These are phyloP conservation scores for Sminthurides aquaticus DNA, from an alignment of 2,888 invertebrate species.

Conservation along the genomic window DNA sequence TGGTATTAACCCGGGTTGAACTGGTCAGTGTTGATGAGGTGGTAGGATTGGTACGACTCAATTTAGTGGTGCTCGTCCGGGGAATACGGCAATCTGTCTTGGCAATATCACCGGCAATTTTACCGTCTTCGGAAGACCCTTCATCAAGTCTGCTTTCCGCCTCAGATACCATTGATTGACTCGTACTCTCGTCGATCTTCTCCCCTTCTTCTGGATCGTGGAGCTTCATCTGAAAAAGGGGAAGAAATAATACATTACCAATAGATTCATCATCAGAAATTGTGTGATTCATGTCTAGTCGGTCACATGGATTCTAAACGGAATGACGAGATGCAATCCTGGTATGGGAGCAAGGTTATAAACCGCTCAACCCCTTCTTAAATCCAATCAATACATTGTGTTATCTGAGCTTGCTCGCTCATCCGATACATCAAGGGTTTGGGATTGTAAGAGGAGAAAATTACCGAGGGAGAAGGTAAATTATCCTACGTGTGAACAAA, in stretches of 20 bases:
- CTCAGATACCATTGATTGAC: conserved; percentile 13
- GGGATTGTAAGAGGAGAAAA: too few relatives aligned
- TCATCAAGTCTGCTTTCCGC: conserved; percentile 23
- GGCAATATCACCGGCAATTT: neutral
- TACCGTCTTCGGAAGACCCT: conserved; percentile 16
- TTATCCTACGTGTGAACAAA: too few relatives aligned
- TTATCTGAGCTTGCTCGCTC: too few relatives aligned
- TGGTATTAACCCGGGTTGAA: conserved; percentile 3
- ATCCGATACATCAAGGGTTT: too few relatives aligned
- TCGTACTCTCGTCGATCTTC: conserved; percentile 12
- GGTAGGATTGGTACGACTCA: neutral
- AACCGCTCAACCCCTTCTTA: too few relatives aligned
- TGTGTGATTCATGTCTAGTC: neutral
- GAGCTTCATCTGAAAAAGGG: conserved; percentile 24
- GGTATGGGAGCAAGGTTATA: too few relatives aligned
- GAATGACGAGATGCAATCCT: neutral
- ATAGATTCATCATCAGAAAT: neutral
- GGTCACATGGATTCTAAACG: neutral
- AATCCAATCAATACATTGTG: too few relatives aligned
- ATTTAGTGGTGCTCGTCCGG: conserved; percentile 18
- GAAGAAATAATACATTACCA: too few relatives aligned
- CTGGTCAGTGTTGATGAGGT: neutral
- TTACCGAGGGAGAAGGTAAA: too few relatives aligned
- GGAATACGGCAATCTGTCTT: conserved; percentile 30
- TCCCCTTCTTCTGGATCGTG: conserved; percentile 26